Percentiles rank a stretch among this genome's conserved stretches.
These are phyloP conservation scores for Liasis olivaceus DNA, from an alignment of 2,797 vertebrate species.

Conservation along the genomic window DNA sequence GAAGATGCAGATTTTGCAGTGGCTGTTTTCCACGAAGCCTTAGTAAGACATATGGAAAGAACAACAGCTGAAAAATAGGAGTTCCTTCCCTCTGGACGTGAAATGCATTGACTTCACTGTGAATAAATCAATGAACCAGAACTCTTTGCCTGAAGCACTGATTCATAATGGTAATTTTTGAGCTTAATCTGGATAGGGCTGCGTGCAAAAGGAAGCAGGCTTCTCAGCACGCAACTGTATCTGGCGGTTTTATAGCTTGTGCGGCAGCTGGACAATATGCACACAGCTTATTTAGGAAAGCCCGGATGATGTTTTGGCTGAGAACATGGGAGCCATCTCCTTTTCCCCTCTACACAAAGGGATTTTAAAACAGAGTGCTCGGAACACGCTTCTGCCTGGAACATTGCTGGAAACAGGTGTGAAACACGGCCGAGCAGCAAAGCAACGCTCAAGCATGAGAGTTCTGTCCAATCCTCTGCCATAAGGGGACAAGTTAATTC, in stretches of 20 bases:
- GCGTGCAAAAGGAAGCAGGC: neutral
- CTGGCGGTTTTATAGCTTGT: neutral
- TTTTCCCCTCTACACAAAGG: neutral
- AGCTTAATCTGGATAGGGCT: no score
- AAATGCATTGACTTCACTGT: neutral
- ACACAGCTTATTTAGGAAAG: neutral
- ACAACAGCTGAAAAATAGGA: slow-evolving; percentile 51
- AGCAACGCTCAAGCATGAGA: neutral
- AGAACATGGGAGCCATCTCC: neutral
- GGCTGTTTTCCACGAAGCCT: slow-evolving; percentile 79
- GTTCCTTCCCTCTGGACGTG: neutral
- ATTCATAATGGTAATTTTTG: neutral
- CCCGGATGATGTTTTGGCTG: neutral
- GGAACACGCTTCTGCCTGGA: neutral
- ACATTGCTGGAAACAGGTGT: neutral
- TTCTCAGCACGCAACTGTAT: neutral
- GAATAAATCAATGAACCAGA: neutral
- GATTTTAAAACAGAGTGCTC: neutral
- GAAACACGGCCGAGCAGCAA: neutral
- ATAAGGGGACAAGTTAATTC: neutral
- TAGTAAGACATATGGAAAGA: slow-evolving; percentile 77
- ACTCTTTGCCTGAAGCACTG: neutral
- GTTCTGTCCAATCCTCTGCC: neutral
- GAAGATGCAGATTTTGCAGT: slow-evolving; percentile 85
- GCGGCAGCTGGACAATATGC: neutral